Percentiles rank a stretch among this genome's conserved stretches.
Evolutionary conservation across 2,797 vertebrate species (phyloP).

Genomic region (Enteromius mattozi): DNA sequence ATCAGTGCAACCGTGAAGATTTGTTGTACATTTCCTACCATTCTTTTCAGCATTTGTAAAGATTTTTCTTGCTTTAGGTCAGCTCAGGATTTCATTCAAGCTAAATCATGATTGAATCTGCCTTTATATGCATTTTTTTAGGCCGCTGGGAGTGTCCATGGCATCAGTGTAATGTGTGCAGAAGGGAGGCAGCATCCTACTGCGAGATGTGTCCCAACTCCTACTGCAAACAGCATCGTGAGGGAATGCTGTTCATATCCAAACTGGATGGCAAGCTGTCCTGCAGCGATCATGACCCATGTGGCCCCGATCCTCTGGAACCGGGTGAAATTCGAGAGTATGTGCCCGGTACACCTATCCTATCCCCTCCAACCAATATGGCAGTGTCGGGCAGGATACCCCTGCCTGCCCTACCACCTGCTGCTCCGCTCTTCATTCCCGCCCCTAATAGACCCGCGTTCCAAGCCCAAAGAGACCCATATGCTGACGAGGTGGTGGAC

Average conservation of each 20-base stretch:
- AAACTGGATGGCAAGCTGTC: constrained; percentile 94
- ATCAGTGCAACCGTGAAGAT: background rate
- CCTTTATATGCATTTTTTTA: constrained; percentile 62
- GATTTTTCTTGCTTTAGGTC: background rate
- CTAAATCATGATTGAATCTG: background rate
- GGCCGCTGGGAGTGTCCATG: constrained; percentile 99
- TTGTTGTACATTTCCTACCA: too few relatives aligned
- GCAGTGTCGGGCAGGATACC: constrained; percentile 23
- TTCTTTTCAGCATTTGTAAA: background rate
- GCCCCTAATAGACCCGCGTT: constrained; percentile 63
- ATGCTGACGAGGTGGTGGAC: constrained; percentile 64
- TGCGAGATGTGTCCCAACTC: constrained; percentile 99
- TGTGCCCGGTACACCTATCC: constrained; percentile 65
- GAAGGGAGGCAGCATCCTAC: constrained; percentile 93
- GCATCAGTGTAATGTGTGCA: constrained; percentile 96
- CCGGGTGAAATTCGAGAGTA: constrained; percentile 98
- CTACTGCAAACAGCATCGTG: constrained; percentile 94
- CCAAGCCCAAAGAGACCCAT: constrained; percentile 67
- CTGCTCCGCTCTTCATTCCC: constrained; percentile 44
- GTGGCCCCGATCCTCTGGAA: constrained; percentile 93
- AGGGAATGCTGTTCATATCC: constrained; percentile 98
- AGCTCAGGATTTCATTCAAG: background rate
- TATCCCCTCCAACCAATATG: constrained; percentile 61
- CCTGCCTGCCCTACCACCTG: constrained; percentile 25
- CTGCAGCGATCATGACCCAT: constrained; percentile 97